Conservation (phyloP, 2,113 vertebrate species). For the Dolichallabes microphthalmus region DNA sequence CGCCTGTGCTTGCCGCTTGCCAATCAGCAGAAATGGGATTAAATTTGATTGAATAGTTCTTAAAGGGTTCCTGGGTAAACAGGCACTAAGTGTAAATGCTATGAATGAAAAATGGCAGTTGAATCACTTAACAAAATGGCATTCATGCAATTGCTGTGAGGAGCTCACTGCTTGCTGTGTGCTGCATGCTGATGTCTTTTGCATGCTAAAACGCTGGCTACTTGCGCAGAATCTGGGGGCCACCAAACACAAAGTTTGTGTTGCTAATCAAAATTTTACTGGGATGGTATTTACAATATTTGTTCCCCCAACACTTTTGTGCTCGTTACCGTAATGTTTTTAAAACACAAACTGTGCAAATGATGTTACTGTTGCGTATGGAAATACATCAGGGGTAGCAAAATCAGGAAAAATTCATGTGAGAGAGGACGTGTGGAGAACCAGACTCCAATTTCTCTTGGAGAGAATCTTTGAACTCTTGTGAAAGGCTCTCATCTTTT, state of each 20-base stretch:
- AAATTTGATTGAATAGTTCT: constrained; percentile 16
- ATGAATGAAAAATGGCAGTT: background rate
- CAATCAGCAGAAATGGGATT: constrained; percentile 20
- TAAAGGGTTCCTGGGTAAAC: constrained; percentile 24
- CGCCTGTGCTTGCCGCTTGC: background rate
- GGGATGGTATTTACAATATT: background rate
- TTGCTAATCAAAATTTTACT: background rate
- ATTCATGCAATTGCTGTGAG: background rate
- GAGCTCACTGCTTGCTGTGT: background rate
- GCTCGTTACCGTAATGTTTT: background rate
- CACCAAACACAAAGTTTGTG: background rate
- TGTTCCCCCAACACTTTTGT: background rate
- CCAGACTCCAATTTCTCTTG: constrained; percentile 10
- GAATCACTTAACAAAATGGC: constrained; percentile 10
- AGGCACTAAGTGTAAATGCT: background rate
- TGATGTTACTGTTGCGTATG: background rate
- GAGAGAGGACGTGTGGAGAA: background rate
- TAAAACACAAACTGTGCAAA: background rate
- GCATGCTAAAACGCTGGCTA: background rate
- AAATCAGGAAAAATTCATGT: background rate
- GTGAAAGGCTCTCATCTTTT: constrained; percentile 38
- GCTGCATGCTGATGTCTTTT: constrained; percentile 12
- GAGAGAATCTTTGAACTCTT: constrained; percentile 32
- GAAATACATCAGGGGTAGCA: too few relatives aligned
- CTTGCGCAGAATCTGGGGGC: background rate